Evolutionary conservation across 2,113 vertebrate species (phyloP).

Genomic region (Scopus umbretta): DNA sequence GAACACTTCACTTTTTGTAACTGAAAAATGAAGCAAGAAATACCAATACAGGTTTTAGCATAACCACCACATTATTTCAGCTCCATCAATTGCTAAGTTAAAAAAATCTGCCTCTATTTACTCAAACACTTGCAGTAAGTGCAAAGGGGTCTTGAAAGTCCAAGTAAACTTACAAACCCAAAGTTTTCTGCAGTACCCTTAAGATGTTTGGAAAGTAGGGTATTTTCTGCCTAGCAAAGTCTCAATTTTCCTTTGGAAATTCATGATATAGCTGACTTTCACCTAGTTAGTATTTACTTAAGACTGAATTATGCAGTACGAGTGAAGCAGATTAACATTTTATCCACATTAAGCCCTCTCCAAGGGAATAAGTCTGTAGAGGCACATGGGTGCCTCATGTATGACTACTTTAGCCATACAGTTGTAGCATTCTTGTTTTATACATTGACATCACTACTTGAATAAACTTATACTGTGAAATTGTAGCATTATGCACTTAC

Average conservation of each 20-base stretch:
- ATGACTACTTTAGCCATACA: not conserved
- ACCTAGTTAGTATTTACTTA: not conserved
- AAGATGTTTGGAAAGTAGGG: not conserved
- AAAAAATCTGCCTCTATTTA: not conserved
- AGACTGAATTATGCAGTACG: not conserved
- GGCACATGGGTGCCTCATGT: not conserved
- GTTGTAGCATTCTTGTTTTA: not conserved
- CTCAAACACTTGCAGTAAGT: not conserved
- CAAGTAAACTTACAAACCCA: not conserved
- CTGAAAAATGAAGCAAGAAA: not conserved
- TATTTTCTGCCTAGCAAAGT: not conserved
- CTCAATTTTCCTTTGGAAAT: not conserved
- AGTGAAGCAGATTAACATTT: not conserved
- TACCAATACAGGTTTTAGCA: not conserved
- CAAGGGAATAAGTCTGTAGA: not conserved
- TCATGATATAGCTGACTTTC: not conserved
- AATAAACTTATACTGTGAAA: not conserved
- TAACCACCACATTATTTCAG: not conserved
- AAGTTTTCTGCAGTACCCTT: not conserved
- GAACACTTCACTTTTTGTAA: not conserved
- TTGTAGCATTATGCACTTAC: not conserved
- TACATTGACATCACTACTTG: not conserved
- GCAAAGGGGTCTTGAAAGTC: not conserved
- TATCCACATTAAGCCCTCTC: not conserved
- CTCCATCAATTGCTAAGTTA: not conserved